Percentiles rank a stretch among this genome's conserved stretches.
phyloP scores from a whole-genome alignment of 2,113 vertebrate species.

The Lamprotornis superbus region DNA sequence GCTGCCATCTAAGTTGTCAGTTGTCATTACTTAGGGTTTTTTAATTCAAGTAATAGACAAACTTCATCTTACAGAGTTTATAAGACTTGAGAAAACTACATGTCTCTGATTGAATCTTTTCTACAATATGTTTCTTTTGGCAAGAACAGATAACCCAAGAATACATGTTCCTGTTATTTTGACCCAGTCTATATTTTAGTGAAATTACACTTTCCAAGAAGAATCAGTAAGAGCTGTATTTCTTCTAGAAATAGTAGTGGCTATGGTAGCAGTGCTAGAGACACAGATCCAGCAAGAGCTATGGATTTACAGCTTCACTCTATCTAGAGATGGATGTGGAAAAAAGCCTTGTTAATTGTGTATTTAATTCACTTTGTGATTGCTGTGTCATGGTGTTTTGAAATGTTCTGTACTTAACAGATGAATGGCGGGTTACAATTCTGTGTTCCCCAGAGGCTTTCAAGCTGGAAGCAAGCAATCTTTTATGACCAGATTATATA shows the following conservation, averaged over 20 bases:
- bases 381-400: background rate
- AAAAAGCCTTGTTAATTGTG: background rate
- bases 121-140: background rate
- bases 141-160: background rate
- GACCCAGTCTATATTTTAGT: background rate
- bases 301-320: background rate
- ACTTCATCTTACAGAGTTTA: background rate
- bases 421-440: background rate
- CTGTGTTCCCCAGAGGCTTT: background rate
- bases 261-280: background rate
- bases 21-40: background rate
- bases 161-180: background rate
- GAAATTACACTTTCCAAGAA: background rate
- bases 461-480: background rate
- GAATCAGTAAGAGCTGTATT: background rate
- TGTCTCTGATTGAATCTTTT: background rate
- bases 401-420: conserved; percentile 10
- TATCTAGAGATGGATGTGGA: background rate
- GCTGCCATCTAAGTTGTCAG: background rate
- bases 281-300: background rate
- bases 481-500: background rate
- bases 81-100: background rate
- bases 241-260: background rate
- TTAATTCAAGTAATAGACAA: background rate
- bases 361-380: background rate